Evolutionary conservation across 2,797 vertebrate genomes (phyloP), one percentile per base, ranked within the genome.

Genomic region (Alosa sapidissima): DNA sequence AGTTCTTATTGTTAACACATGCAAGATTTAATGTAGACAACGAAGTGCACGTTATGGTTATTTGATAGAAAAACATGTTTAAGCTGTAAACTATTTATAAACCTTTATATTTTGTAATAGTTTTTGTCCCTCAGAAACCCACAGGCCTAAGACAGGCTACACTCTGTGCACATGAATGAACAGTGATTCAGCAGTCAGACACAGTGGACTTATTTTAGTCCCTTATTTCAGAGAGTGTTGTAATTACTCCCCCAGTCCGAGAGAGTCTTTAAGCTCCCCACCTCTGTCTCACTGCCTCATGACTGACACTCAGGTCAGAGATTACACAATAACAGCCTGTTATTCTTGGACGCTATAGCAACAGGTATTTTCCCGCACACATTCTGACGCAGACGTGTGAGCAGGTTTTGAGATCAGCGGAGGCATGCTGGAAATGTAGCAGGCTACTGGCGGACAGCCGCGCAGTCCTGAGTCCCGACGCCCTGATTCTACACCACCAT

Each of bases 301-400:
- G 72, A 78, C 72, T 78, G 72, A 78, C 72, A 78, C 72, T 0
- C 41, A 47, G 72, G 41, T 45, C 72, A 78, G 72, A 78, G 36
- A 47, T 78, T 78, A 78, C 72, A 78, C 72, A 78, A 78, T 78
- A 78, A 78, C 72, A 21, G 72, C 72, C 72, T 47, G 72, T 78
- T 78, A 78, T 78, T 78, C 72, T 78, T 78, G 72, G 72, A 78
- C 41, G 5, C 36, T 47, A 45, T 78, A n/a, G 72, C 72, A 72
- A 41, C 62, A 68, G 62, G 10, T 24, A 28, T 5, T 36, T 14
- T 16, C 36, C 36, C 72, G 41, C 72, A 47, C 72, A 45, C 72
- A 47, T 78, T 47, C 72, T 47, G 41, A 47, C 72, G 14, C 41
- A 1, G 72, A 5, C 14, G 16, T 78, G 36, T 8, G 41, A 78